Conservation (phyloP, 2,888 invertebrate genomes). For the Caradrina clavipalpis region DNA sequence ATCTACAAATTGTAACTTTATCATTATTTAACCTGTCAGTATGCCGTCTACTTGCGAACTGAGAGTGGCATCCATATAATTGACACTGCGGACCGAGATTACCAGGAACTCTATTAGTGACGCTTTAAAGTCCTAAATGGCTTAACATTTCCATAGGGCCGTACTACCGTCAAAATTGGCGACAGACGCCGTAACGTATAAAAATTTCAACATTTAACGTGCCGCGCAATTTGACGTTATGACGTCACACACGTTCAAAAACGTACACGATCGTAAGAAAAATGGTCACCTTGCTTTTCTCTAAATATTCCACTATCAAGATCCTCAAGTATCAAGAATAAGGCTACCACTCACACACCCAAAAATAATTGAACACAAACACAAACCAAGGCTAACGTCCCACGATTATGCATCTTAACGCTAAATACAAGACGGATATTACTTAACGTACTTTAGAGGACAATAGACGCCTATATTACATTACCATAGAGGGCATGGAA, state of each 20-base stretch:
- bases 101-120: neutral
- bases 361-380: conserved; percentile 32
- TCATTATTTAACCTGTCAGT: conserved; percentile 26
- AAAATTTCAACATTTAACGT: neutral
- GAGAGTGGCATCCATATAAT: conserved; percentile 14
- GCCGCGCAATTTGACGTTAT: neutral
- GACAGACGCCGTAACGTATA: neutral
- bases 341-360: conserved; percentile 7
- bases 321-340: conserved; percentile 7
- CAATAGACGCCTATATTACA: conserved; percentile 88
- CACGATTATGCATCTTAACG: conserved; percentile 77
- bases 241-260: neutral
- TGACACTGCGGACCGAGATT: conserved; percentile 9
- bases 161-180: neutral
- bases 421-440: conserved; percentile 88
- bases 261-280: too few relatives aligned
- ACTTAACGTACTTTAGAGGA: conserved; percentile 82
- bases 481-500: conserved; percentile 84
- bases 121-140: neutral
- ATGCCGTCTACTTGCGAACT: conserved; percentile 13
- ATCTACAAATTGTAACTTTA: conserved; percentile 56
- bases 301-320: neutral
- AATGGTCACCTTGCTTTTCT: neutral
- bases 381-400: conserved; percentile 48
- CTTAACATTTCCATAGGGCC: neutral